Conservation (phyloP, 2,888 invertebrate species). For the Helobdella robusta region DNA sequence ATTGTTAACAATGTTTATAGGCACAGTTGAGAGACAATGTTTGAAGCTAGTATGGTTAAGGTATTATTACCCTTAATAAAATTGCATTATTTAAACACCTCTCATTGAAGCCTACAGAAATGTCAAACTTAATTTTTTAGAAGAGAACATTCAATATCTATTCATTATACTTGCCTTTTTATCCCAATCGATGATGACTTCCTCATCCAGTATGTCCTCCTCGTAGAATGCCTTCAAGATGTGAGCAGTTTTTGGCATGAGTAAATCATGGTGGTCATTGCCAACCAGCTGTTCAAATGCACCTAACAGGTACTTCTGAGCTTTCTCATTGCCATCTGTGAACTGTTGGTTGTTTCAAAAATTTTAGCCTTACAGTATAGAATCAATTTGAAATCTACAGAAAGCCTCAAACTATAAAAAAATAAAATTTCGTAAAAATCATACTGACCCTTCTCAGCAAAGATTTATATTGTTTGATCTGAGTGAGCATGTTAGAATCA, state of each 20-base stretch:
- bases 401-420: not conserved
- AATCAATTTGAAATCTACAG: not conserved
- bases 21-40: too few species aligned
- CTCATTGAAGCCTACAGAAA: too few species aligned
- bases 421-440: not conserved
- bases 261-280: conserved; percentile 61
- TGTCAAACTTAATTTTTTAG: too few species aligned
- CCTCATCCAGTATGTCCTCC: conserved; percentile 84
- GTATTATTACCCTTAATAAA: too few species aligned
- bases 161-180: conserved; percentile 60
- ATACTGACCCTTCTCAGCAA: conserved; percentile 43
- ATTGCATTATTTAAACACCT: too few species aligned
- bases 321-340: conserved; percentile 49
- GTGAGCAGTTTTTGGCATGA: conserved; percentile 78
- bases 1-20: too few species aligned
- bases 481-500: conserved; percentile 51
- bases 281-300: conserved; percentile 83
- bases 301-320: conserved; percentile 72
- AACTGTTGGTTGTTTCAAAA: conserved; percentile 40
- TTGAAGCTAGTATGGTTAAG: too few species aligned
- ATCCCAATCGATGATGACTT: conserved; percentile 86
- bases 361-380: not conserved
- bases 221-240: conserved; percentile 88
- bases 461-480: conserved; percentile 50
- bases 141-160: too few species aligned